Base-by-base conservation (phyloP, 2,797 vertebrate genomes). In the Microchirus variegatus region DNA sequence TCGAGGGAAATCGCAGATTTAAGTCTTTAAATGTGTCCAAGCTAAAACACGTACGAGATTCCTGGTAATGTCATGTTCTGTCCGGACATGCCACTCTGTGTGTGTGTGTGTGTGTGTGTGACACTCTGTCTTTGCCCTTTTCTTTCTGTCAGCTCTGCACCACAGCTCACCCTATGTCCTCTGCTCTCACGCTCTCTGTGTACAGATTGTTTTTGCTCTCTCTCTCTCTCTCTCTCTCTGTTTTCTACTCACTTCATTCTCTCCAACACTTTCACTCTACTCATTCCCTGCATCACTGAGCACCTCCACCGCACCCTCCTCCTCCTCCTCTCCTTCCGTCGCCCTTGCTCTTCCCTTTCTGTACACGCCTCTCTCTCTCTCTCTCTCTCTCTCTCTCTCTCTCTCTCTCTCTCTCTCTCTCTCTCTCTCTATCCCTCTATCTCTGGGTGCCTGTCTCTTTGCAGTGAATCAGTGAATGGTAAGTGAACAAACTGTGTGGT, bases 401-500 rank as follows among this genome's bases (percentile, higher is more conserved):
- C 59, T 77, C 66, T 84, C 86, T 81, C 92, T 91, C 90, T 57
- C 35, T 15, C 44, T 16, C 11, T 43, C 40, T 3, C 45, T 60
- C 50, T 62, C 53, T 53, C 38, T 50, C 42, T 68, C 50, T 71
- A 61, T 49, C 70, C 78, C 70, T 84, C 59, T 78, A 64, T 84
- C 86, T 81, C 92, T 91, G 31, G 31, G 31, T 31, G 31, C 31
- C 31, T 8, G 7, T 31, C 31, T 31, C 31, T 31, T 31, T 31
- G 31, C 31, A 31, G 7, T 31, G 31, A 31, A 31, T 90, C 90
- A 91, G 89, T 87, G 88, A 89, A 91, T 83, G 86, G 83, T 92
- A 89, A 92, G 89, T 90, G 89, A 89, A 88, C 84, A 88, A 92
- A 91, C 81, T 86, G 71, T 54, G 67, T 78, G 76, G 67, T 64